Evolutionary conservation across 2,888 invertebrate species (phyloP).

Genomic region (Silvanus unidentatus): DNA sequence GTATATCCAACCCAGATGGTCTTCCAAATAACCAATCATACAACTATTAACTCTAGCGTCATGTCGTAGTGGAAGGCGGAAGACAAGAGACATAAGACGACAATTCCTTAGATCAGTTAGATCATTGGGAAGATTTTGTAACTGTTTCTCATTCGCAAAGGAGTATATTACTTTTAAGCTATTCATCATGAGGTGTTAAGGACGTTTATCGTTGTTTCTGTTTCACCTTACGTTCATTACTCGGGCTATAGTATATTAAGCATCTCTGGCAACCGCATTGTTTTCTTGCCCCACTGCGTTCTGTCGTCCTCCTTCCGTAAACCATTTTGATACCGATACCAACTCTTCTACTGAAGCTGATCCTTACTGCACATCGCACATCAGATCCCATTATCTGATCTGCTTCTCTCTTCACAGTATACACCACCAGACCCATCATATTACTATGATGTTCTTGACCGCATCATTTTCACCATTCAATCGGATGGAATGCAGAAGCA

Average conservation of each 20-base stretch:
- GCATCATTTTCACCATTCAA: too few species aligned
- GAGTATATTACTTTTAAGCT: constrained; percentile 40
- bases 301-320: constrained; percentile 23
- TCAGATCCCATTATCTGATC: too few species aligned
- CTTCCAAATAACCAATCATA: too few species aligned
- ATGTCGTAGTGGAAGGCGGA: not conserved
- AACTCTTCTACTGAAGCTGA: constrained; percentile 1
- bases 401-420: too few species aligned
- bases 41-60: too few species aligned
- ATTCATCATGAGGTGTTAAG: constrained; percentile 44
- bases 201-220: constrained; percentile 46
- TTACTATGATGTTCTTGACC: too few species aligned
- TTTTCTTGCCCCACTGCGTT: constrained; percentile 32
- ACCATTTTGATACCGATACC: constrained; percentile 10
- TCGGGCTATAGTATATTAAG: constrained; percentile 42
- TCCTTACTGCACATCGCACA: too few species aligned
- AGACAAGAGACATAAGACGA: too few species aligned
- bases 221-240: constrained; percentile 45
- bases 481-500: too few species aligned
- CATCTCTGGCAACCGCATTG: constrained; percentile 42
- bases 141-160: not conserved
- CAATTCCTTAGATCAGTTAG: too few species aligned
- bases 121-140: not conserved
- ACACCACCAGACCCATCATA: too few species aligned
- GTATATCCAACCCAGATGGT: too few species aligned